A percentile compares a stretch with the other conserved stretches of the same genome.
Evolutionary conservation across 1,140 invertebrate genomes (phyloP).

Genomic region (Lasaia peninsularis): DNA sequence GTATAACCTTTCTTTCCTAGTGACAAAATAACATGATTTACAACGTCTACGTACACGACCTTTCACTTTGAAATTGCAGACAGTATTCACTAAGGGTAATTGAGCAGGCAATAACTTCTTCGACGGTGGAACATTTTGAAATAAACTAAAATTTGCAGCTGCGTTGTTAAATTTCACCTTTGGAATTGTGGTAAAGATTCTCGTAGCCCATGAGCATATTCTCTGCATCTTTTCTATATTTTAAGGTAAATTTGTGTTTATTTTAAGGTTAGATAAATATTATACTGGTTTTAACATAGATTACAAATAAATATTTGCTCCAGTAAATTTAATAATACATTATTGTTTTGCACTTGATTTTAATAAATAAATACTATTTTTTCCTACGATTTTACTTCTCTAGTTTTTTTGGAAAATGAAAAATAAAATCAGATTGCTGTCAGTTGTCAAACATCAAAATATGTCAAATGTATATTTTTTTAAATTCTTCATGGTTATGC

Average conservation of each 20-base stretch:
- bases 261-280: slow-evolving; percentile 15
- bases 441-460: too few relatives aligned
- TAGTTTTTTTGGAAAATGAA: too few relatives aligned
- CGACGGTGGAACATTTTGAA: slow-evolving; percentile 32
- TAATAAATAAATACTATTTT: too few relatives aligned
- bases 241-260: slow-evolving; percentile 14
- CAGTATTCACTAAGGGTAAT: slow-evolving; percentile 39
- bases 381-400: too few relatives aligned
- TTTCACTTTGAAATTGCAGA: slow-evolving; percentile 60
- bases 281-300: neutral
- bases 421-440: too few relatives aligned
- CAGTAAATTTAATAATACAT: too few relatives aligned
- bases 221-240: slow-evolving; percentile 46
- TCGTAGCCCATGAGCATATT: slow-evolving; percentile 39
- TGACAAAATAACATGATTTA: slow-evolving; percentile 86
- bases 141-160: slow-evolving; percentile 36
- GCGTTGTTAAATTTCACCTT: slow-evolving; percentile 12
- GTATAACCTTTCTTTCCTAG: slow-evolving; percentile 82
- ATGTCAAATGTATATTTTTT: too few relatives aligned
- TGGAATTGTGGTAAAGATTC: slow-evolving; percentile 23
- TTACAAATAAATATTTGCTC: too few relatives aligned
- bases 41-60: slow-evolving; percentile 78
- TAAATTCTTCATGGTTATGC: too few relatives aligned
- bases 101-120: slow-evolving; percentile 39
- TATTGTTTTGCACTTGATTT: too few relatives aligned